A percentile compares a stretch with the other conserved stretches of the same genome.
These are phyloP conservation scores for Eupsilia transversa DNA, from an alignment of 2,888 invertebrate genomes.

Conservation along the genomic window DNA sequence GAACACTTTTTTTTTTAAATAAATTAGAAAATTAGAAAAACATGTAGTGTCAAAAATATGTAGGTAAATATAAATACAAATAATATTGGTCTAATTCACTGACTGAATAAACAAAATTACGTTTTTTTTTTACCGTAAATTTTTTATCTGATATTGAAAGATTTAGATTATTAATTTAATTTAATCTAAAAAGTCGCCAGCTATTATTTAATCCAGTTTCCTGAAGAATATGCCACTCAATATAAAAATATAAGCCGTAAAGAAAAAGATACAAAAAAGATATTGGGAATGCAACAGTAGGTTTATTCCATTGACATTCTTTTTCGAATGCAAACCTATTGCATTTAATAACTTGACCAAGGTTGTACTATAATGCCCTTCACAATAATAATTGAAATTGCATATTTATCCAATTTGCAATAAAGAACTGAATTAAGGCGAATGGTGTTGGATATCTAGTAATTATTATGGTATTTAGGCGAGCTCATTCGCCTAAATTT, in stretches of 20 bases:
- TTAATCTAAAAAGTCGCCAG: neutral
- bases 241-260: neutral
- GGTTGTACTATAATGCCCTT: constrained; percentile 53
- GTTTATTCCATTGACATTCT: constrained; percentile 51
- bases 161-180: neutral
- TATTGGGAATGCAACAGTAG: neutral
- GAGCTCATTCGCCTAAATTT: no score
- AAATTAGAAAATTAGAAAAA: neutral
- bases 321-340: constrained; percentile 47
- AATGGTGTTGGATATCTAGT: constrained; percentile 10
- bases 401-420: constrained; percentile 26
- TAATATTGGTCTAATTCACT: neutral
- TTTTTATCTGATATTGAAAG: neutral
- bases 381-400: constrained; percentile 37
- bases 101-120: neutral
- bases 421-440: neutral
- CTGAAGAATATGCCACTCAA: neutral
- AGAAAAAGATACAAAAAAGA: neutral
- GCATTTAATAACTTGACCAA: constrained; percentile 42
- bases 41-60: neutral
- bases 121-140: neutral
- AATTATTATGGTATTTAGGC: neutral
- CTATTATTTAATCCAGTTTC: neutral
- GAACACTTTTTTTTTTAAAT: no score
- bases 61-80: neutral